phyloP scores from a whole-genome alignment of 2,113 vertebrate genomes.

The Megaceryle maxima region DNA sequence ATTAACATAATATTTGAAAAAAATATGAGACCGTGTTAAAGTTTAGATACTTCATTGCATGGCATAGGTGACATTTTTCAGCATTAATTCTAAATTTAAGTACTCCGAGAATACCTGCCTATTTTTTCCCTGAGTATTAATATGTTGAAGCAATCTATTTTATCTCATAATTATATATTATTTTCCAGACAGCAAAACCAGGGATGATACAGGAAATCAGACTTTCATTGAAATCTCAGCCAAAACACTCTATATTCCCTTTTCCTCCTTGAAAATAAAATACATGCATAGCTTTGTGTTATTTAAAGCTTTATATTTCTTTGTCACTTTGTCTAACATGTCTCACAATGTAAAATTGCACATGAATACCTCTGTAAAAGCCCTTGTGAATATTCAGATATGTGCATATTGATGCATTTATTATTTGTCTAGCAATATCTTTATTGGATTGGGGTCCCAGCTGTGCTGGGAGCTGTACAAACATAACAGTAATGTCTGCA shows the following conservation, averaged over 20 bases:
- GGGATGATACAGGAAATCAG: background rate
- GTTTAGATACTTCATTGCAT: background rate
- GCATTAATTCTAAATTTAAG: background rate
- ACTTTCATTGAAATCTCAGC: background rate
- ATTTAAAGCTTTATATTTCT: constrained; percentile 38
- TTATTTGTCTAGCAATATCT: constrained; percentile 47
- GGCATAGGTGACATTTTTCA: background rate
- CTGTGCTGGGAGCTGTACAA: constrained; percentile 16
- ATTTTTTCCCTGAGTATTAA: background rate
- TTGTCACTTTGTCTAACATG: constrained; percentile 20
- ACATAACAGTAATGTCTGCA: background rate
- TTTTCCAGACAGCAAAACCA: constrained; percentile 15
- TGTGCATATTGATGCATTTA: constrained; percentile 38
- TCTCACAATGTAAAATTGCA: constrained; percentile 14
- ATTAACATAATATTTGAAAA: background rate
- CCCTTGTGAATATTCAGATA: constrained; percentile 61
- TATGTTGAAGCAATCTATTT: background rate
- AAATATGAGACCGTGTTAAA: background rate
- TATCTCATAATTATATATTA: background rate
- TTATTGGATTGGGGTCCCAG: constrained; percentile 36
- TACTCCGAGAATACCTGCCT: background rate
- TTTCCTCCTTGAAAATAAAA: constrained; percentile 20
- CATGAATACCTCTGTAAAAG: constrained; percentile 28
- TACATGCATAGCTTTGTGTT: background rate
- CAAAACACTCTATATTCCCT: background rate